A percentile compares a stretch with the other conserved stretches of the same genome.
Evolutionary conservation across 2,113 vertebrate species (phyloP).

Genomic region (Notechis scutatus): DNA sequence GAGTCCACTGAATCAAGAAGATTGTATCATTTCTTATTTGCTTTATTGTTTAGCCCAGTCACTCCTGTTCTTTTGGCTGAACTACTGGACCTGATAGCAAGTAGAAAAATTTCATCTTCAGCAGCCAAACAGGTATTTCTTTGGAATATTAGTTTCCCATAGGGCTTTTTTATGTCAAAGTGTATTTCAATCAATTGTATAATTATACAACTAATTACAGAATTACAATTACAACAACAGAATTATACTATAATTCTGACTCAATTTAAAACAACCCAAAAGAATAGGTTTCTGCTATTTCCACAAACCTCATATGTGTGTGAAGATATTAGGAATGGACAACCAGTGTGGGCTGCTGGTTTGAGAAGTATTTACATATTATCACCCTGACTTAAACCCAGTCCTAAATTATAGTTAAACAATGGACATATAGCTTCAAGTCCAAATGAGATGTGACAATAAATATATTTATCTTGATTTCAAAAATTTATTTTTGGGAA

Average conservation of each 20-base stretch:
- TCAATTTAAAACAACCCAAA: background rate
- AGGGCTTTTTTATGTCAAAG: background rate
- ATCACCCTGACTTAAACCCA: background rate
- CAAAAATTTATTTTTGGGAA: background rate
- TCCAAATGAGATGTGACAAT: background rate
- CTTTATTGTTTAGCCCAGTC: conserved; percentile 73
- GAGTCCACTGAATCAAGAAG: background rate
- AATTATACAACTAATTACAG: background rate
- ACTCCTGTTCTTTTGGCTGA: conserved; percentile 77
- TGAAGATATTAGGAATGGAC: background rate
- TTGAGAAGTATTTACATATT: background rate
- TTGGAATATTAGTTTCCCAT: background rate
- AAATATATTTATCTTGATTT: background rate
- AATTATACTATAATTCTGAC: background rate
- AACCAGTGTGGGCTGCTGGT: background rate
- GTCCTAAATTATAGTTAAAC: background rate
- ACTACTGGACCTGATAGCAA: conserved; percentile 84
- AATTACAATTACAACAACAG: too few species aligned
- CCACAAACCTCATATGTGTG: background rate
- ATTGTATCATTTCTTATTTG: conserved; percentile 10
- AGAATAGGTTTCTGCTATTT: background rate
- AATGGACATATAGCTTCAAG: background rate
- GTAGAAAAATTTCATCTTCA: conserved; percentile 79
- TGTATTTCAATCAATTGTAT: background rate
- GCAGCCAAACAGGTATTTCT: conserved; percentile 79